Conservation (phyloP, 1,140 invertebrate genomes). For the Microplitis mediator region DNA sequence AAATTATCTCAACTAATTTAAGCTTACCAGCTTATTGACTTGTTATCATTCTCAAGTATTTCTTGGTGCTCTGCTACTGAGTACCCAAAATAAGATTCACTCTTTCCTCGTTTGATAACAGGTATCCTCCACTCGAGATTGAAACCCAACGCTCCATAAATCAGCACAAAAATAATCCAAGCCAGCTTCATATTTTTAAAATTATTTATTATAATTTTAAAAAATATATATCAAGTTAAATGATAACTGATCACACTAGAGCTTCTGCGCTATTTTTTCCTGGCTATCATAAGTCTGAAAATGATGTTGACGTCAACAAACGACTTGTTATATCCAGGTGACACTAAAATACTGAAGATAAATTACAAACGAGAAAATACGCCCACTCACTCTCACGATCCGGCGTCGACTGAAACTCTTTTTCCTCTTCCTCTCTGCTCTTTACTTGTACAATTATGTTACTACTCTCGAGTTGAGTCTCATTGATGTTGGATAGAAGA, state of each 20-base stretch:
- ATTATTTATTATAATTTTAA: neutral
- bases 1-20: constrained; percentile 24
- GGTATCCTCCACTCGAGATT: constrained; percentile 86
- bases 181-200: neutral
- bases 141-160: constrained; percentile 61
- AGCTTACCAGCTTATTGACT: constrained; percentile 68
- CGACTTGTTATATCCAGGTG: neutral
- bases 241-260: no score
- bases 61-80: constrained; percentile 84
- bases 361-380: neutral
- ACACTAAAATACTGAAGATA: neutral
- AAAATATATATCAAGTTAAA: no score
- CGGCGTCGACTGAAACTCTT: neutral
- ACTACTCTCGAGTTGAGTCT: no score
- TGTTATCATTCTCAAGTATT: constrained; percentile 50
- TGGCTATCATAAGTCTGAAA: neutral
- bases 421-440: no score
- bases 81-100: constrained; percentile 85
- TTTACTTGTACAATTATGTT: no score
- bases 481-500: no score
- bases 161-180: neutral
- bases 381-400: neutral
- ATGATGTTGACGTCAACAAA: neutral
- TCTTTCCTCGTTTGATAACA: constrained; percentile 75
- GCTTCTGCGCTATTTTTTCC: no score